Percentiles rank a stretch among this genome's conserved stretches.
Conservation (phyloP, 2,797 vertebrate species). For the Poliocrania exsul region DNA sequence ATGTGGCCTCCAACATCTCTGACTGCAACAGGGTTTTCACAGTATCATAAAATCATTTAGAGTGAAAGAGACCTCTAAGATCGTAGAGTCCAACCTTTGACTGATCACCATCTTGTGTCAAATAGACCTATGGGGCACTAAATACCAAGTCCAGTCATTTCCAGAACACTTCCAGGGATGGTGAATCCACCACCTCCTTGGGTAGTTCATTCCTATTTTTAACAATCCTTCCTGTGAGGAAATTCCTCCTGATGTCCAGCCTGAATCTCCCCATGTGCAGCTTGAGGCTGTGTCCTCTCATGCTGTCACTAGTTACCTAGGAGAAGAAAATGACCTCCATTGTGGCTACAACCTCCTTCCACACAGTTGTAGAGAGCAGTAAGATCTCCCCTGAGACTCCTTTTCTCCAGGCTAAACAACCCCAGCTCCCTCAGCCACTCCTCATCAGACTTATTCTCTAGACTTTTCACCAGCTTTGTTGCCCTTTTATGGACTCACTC, state of each 20-base stretch:
- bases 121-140: fast-evolving
- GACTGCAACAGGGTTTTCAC: neutral
- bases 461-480: neutral
- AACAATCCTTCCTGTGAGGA: neutral
- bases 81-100: neutral
- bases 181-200: too few species aligned
- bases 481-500: neutral
- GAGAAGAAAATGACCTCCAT: neutral
- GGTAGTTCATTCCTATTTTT: neutral
- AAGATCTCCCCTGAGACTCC: neutral
- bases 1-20: neutral
- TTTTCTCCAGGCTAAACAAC: neutral
- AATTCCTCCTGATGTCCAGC: neutral
- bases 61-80: neutral
- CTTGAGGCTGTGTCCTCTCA: neutral
- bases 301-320: neutral
- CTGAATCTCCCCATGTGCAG: neutral
- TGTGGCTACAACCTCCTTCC: neutral
- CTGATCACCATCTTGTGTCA: neutral
- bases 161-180: neutral
- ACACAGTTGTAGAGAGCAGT: neutral
- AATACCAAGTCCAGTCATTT: fast-evolving
- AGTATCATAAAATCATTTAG: neutral
- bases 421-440: neutral
- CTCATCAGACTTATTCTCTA: neutral